Base-by-base conservation (phyloP, 35 echinoderm and acorn worm species). In the Apostichopus parvimensis region DNA sequence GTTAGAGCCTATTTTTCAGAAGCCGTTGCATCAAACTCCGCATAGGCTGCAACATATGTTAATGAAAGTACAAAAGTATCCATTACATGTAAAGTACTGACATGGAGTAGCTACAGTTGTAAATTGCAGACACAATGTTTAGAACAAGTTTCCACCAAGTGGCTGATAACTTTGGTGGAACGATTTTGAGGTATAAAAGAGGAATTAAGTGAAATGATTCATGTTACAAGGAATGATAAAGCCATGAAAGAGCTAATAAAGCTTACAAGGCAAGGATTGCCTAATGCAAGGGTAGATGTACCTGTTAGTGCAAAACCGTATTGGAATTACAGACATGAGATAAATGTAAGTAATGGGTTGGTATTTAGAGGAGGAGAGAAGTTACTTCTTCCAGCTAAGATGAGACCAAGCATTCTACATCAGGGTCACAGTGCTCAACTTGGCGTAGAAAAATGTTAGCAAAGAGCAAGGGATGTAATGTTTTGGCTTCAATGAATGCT, bases 141-240 rank as follows among this genome's bases (percentile, higher is more conserved):
- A 53, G 45, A 56, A 6, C 45, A 55, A 82, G 53, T 82, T 82
- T 82, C 13, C 9, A 82, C 5, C 79, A 82, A 82, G 79, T 56
- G 9, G 79, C 79, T 54, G 79, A 82, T 82, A 82, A 82, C 7
- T 82, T 82, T 15, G 79, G 79, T 82, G 79, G 5, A 82, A 82
- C 4, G 54, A 82, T 6, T 58, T 82, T 82, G 53, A 82, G 1
- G 79, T 82, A 53, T 14, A 34, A 11, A n/a, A 82, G 1, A 80
- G 34, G 54, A 82, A 82, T 82, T 58, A 13, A 55, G 79, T 82
- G 79, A 82, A 82, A 5, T 55, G 11, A 6, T 82, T 55, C 79
- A 82, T 54, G 79, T 53, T 82, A 82, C 79, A 15, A 82, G 53
- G 18, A 56, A 82, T 54, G 79, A 82, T 82, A 0, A 82, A 82